Conservation (phyloP, 2,113 vertebrate genomes). For the Heterochromis multidens region DNA sequence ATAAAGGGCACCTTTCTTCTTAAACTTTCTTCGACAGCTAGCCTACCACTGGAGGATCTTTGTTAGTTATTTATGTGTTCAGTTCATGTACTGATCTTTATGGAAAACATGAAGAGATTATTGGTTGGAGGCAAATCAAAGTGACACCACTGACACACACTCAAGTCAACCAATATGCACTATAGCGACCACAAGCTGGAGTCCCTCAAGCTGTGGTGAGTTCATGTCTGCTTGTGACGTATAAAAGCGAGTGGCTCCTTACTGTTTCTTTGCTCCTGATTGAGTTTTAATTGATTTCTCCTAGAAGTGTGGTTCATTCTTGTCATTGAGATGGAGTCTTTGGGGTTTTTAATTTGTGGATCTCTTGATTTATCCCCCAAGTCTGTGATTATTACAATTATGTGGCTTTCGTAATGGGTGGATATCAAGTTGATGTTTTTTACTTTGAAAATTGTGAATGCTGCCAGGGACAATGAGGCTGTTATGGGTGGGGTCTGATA, state of each 20-base stretch:
- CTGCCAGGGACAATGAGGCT: conserved; percentile 60
- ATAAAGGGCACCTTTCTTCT: conserved; percentile 8
- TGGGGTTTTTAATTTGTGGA: conserved; percentile 55
- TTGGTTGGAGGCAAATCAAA: conserved; percentile 49
- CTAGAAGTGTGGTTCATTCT: conserved; percentile 41
- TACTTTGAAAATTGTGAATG: conserved; percentile 44
- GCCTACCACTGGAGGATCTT: background rate
- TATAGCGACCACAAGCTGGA: conserved; percentile 43
- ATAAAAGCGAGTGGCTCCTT: conserved; percentile 5
- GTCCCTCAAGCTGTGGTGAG: conserved; percentile 54
- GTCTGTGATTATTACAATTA: conserved; percentile 68
- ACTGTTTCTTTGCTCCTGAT: conserved; percentile 43
- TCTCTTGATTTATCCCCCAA: conserved; percentile 60
- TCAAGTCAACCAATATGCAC: conserved; percentile 37
- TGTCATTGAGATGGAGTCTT: conserved; percentile 42
- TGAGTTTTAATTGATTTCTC: conserved; percentile 70
- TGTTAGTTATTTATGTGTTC: conserved; percentile 11
- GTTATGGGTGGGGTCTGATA: conserved; percentile 53
- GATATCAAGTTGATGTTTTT: conserved; percentile 55
- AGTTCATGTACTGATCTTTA: conserved; percentile 41
- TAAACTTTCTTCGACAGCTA: background rate
- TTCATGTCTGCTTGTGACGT: conserved; percentile 36
- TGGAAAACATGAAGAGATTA: conserved; percentile 60
- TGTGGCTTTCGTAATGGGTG: conserved; percentile 68
- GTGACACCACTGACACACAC: conserved; percentile 64